Evolutionary conservation across 2,888 invertebrate genomes (phyloP).

Genomic region (Rhagonycha lutea): DNA sequence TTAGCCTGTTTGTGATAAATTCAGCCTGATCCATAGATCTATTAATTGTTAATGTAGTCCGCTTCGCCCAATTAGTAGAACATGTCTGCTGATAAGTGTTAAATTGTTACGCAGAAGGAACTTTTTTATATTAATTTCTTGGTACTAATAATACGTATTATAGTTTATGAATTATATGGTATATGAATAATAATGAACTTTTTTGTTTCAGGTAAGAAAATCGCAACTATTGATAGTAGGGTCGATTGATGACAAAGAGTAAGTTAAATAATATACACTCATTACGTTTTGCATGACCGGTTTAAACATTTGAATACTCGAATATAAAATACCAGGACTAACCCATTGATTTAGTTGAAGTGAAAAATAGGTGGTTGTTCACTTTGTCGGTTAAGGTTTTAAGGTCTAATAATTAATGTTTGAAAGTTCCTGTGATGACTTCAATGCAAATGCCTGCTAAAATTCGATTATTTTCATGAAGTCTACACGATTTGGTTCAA

Average conservation of each 20-base stretch:
- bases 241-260: not conserved
- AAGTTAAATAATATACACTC: not conserved
- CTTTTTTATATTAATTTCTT: no score
- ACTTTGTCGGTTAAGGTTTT: not conserved
- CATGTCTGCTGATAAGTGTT: no score
- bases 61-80: no score
- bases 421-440: not conserved
- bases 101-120: no score
- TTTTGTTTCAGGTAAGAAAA: slow-evolving; percentile 8
- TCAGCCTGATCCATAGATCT: no score
- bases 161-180: no score
- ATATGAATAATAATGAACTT: not conserved
- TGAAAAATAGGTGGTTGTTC: not conserved
- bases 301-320: not conserved
- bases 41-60: no score
- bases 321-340: not conserved
- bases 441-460: not conserved
- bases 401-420: not conserved
- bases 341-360: not conserved
- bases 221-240: not conserved
- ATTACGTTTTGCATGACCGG: not conserved
- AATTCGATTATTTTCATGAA: not conserved
- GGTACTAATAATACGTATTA: no score
- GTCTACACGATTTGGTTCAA: not conserved
- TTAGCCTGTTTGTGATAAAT: no score